A percentile compares a stretch with the other conserved stretches of the same genome.
Conservation (phyloP, 2,113 vertebrate species). For the Perccottus glenii region DNA sequence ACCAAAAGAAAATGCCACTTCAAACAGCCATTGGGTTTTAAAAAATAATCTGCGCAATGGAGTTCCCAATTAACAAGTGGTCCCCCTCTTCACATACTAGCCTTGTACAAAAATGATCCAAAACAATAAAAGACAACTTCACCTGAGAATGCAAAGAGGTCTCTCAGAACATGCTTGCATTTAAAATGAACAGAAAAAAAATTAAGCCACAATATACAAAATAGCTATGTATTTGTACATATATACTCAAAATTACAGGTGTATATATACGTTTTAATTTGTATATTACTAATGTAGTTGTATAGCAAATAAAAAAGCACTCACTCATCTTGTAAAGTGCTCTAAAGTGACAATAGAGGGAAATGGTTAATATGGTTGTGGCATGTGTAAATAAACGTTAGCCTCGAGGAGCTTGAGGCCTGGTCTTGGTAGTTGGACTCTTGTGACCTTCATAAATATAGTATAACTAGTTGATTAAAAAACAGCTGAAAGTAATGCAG, state of each 20-base stretch:
- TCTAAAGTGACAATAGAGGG: slow-evolving; percentile 59
- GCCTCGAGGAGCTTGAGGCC: slow-evolving; percentile 31
- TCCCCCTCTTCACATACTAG: slow-evolving; percentile 32
- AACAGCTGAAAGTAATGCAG: slow-evolving; percentile 9
- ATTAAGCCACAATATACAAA: slow-evolving; percentile 78
- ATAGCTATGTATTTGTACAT: slow-evolving; percentile 76
- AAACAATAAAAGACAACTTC: slow-evolving; percentile 47
- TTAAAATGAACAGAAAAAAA: slow-evolving; percentile 58
- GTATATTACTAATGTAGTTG: slow-evolving; percentile 63
- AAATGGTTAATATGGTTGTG: slow-evolving; percentile 12
- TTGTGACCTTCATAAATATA: background rate
- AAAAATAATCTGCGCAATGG: slow-evolving; percentile 13
- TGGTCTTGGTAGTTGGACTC: slow-evolving; percentile 28
- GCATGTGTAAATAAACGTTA: slow-evolving; percentile 16
- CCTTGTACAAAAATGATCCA: background rate
- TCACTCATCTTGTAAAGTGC: slow-evolving; percentile 77
- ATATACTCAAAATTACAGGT: slow-evolving; percentile 74
- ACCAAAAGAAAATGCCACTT: too few relatives aligned
- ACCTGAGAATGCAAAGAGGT: slow-evolving; percentile 77
- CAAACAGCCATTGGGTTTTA: slow-evolving; percentile 33
- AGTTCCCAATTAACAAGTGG: slow-evolving; percentile 19
- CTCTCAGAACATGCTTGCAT: slow-evolving; percentile 69
- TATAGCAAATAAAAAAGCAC: slow-evolving; percentile 68
- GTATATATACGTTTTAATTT: slow-evolving; percentile 62
- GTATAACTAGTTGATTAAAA: background rate